Percentiles rank a stretch among this genome's conserved stretches.
These are phyloP conservation scores for Argynnis bischoffii DNA, from an alignment of 2,888 invertebrate species.

Conservation along the genomic window DNA sequence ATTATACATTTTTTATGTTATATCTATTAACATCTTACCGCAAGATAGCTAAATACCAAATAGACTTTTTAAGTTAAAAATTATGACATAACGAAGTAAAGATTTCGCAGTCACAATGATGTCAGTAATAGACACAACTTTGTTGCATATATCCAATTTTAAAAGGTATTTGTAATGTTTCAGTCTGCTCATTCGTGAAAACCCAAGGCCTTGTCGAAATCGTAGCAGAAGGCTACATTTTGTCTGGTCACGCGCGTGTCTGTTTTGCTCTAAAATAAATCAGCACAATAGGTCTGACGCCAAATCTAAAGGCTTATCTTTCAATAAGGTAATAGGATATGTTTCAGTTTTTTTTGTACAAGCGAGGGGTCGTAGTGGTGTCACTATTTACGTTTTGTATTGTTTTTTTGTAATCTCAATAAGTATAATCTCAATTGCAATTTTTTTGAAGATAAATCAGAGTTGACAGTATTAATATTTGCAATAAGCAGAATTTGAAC, in stretches of 20 bases:
- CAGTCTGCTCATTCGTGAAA: slow-evolving; percentile 52
- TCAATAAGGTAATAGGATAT: slow-evolving; percentile 24
- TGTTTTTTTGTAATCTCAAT: too few species aligned
- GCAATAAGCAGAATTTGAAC: background rate
- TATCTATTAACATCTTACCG: too few species aligned
- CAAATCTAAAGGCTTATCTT: slow-evolving; percentile 31
- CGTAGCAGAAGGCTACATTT: slow-evolving; percentile 58
- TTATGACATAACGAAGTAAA: background rate
- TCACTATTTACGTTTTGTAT: too few species aligned
- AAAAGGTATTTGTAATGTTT: slow-evolving; percentile 27
- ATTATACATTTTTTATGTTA: too few species aligned
- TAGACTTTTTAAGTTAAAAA: too few species aligned
- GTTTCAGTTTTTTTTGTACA: background rate
- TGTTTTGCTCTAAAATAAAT: slow-evolving; percentile 35
- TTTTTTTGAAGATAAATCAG: too few species aligned
- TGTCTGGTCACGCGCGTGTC: slow-evolving; percentile 53
- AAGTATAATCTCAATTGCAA: too few species aligned
- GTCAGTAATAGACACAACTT: background rate
- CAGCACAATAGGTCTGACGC: slow-evolving; percentile 35
- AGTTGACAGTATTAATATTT: background rate
- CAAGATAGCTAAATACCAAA: too few species aligned
- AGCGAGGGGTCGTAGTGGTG: too few species aligned
- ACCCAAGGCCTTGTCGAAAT: slow-evolving; percentile 72
- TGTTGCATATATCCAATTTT: background rate
- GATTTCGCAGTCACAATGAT: background rate